A percentile compares a stretch with the other conserved stretches of the same genome.
Evolutionary conservation across 2,888 invertebrate genomes (phyloP).

Genomic region (Trissolcus brochymenae): DNA sequence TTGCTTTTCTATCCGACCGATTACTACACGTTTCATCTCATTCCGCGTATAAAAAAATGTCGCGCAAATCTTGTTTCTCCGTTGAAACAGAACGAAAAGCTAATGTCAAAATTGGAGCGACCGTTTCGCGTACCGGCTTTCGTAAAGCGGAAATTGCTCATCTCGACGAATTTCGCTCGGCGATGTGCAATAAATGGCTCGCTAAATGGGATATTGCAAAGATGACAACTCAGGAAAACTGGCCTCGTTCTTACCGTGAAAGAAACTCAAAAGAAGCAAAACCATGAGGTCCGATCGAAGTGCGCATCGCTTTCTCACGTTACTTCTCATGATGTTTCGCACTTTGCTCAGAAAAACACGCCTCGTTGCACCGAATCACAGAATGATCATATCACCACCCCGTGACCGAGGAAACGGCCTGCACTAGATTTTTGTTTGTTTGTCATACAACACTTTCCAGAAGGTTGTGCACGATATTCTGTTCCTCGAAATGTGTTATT

Average conservation of each 20-base stretch:
- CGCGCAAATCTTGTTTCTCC: background rate
- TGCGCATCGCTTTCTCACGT: conserved; percentile 65
- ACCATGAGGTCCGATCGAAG: conserved; percentile 64
- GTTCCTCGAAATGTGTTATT: background rate
- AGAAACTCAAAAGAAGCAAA: conserved; percentile 66
- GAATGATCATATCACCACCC: conserved; percentile 63
- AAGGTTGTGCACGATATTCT: background rate
- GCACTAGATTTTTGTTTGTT: conserved; percentile 15
- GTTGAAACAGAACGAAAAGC: conserved; percentile 1
- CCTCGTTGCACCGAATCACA: conserved; percentile 59
- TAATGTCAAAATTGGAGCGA: conserved; percentile 8
- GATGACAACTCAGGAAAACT: background rate
- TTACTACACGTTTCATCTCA: background rate
- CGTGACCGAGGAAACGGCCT: conserved; percentile 50
- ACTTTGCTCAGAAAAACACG: conserved; percentile 36
- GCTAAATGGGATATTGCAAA: conserved; percentile 32
- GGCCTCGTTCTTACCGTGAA: conserved; percentile 67
- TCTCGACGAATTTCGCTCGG: conserved; percentile 28
- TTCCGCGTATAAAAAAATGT: conserved; percentile 13
- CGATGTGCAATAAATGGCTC: conserved; percentile 30
- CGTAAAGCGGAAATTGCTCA: conserved; percentile 35
- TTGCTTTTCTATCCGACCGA: background rate
- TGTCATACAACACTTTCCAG: conserved; percentile 37
- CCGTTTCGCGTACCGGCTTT: conserved; percentile 19
- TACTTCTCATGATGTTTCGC: conserved; percentile 65